phyloP scores from a whole-genome alignment of 2,888 invertebrate genomes.

The Leptura quadrifasciata region DNA sequence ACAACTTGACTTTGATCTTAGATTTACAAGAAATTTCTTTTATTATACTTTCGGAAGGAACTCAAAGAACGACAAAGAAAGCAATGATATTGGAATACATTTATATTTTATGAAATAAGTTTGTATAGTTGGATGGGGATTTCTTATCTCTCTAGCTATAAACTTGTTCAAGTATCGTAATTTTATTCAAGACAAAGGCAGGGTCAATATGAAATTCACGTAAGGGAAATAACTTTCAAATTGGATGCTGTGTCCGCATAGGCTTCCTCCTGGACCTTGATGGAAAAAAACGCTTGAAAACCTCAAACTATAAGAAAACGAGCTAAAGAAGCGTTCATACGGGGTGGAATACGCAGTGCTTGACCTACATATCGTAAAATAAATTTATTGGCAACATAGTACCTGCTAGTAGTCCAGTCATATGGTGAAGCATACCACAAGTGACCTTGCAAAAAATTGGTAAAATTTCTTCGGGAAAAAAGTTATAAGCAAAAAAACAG shows the following conservation, averaged over 20 bases:
- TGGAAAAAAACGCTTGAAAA: slow-evolving; percentile 18
- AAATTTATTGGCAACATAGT: not conserved
- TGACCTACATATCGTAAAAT: not conserved
- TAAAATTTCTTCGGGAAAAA: no score
- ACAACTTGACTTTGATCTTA: not conserved
- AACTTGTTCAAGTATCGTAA: slow-evolving; percentile 63
- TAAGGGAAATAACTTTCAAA: slow-evolving; percentile 67
- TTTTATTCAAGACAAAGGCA: slow-evolving; percentile 65
- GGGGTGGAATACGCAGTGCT: not conserved
- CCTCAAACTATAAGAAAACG: slow-evolving; percentile 9
- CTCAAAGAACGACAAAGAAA: slow-evolving; percentile 44
- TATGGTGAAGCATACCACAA: no score
- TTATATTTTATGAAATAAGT: slow-evolving; percentile 67
- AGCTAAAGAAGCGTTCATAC: slow-evolving; percentile 12
- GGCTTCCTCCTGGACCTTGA: slow-evolving; percentile 46
- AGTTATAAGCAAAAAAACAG: no score
- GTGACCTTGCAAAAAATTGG: no score
- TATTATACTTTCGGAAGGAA: slow-evolving; percentile 29
- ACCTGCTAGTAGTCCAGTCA: no score
- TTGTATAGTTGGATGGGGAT: slow-evolving; percentile 58
- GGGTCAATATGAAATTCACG: slow-evolving; percentile 67
- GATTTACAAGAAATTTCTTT: slow-evolving; percentile 24
- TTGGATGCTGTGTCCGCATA: slow-evolving; percentile 65
- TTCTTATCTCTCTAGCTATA: slow-evolving; percentile 60
- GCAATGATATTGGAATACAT: slow-evolving; percentile 63